Base-by-base conservation (phyloP, 2,113 vertebrate species). In the Cephalopterus ornatus region DNA sequence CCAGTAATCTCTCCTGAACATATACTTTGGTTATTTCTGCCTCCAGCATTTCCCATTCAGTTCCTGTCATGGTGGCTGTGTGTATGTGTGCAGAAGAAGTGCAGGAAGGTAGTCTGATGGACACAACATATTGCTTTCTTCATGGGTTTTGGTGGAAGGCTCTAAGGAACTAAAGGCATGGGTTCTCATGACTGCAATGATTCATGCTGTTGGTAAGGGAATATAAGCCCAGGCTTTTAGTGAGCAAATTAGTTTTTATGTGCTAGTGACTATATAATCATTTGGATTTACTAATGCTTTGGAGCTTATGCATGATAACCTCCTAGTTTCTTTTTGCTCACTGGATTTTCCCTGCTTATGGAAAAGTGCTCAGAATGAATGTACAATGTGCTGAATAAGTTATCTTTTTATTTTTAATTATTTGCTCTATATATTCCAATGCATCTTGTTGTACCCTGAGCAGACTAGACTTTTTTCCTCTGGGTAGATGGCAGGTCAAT, bases 181-280 rank as follows among this genome's bases (percentile, higher is more conserved):
- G 14, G 11, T 66, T 92, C 49, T 56, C 2, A 1, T 84, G 73
- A 33, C 46, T 67, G 23, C 73, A 58, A 2, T 87, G 70, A 85
- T 47, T 95, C 62, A 85, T 30, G 20, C 3, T 61, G 4, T 85
- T 9, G 2, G 32, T 49, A 79, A 84, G 33, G n/a, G 41, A 74
- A 33, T n/a, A 39, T 70, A 88, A 91, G 2, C 56, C 16, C 11
- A 67, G 32, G 35, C 39, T 88, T 33, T 89, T 46, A 91, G 52
- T 58, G 85, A 91, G 53, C n/a, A 92, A 78, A 92, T 89, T 55
- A 67, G 14, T 50, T 81, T 91, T 91, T 92, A 85, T 65, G 19
- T 82, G 41, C 16, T 71, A 49, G 56, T 81, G 79, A 70, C 70
- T 83, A 15, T 94, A 30, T 96, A 67, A 76, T 96, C 92, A 95